Conservation (phyloP, 2,113 vertebrate genomes). For the Oreocharis arfaki region DNA sequence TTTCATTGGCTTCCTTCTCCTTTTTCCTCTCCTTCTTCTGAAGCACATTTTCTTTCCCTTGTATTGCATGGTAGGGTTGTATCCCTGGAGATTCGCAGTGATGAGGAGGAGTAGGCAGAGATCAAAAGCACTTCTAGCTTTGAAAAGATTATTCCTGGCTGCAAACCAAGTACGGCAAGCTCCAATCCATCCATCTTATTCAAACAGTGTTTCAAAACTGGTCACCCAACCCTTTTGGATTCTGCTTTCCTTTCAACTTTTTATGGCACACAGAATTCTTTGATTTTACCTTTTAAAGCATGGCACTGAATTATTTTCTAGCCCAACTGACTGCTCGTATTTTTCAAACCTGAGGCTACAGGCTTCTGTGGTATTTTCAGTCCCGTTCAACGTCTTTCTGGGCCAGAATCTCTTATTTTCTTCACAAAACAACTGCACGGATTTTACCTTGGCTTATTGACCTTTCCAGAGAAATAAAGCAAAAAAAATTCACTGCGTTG, state of each 20-base stretch:
- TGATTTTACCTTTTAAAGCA: conserved; percentile 75
- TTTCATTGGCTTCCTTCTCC: conserved; percentile 64
- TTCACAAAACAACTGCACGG: not conserved
- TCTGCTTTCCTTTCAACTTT: conserved; percentile 68
- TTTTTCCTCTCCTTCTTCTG: conserved; percentile 62
- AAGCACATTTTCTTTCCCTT: conserved; percentile 63
- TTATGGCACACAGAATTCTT: conserved; percentile 76
- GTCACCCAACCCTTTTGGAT: conserved; percentile 70
- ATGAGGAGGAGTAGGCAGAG: conserved; percentile 71
- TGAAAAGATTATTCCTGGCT: conserved; percentile 80
- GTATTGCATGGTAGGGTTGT: conserved; percentile 55
- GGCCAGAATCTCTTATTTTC: not conserved
- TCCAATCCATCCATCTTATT: conserved; percentile 76
- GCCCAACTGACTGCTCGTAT: conserved; percentile 40
- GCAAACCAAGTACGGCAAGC: conserved; percentile 71
- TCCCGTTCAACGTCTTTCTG: not conserved
- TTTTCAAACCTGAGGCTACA: conserved; percentile 19
- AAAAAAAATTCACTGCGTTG: not conserved
- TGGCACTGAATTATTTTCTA: conserved; percentile 70
- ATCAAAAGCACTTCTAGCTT: conserved; percentile 75
- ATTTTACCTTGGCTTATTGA: not conserved
- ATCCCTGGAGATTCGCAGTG: conserved; percentile 73
- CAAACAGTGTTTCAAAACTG: conserved; percentile 72
- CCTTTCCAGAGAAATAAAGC: not conserved
- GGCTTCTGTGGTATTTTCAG: conserved; percentile 11